Conservation (phyloP, 2,113 vertebrate genomes). For the Hyla sarda region DNA sequence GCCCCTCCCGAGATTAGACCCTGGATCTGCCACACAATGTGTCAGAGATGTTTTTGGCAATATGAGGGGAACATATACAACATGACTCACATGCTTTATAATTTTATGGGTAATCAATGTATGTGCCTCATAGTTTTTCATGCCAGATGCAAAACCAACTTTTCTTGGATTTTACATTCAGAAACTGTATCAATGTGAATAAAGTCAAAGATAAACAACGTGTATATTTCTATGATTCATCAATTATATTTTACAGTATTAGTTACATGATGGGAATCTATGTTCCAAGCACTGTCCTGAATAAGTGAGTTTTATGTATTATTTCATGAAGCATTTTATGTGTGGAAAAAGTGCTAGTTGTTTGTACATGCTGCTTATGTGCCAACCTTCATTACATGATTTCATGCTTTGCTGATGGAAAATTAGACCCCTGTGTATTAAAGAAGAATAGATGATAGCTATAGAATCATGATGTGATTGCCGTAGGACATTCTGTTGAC, state of each 20-base stretch:
- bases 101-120: too few relatives aligned
- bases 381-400: constrained; percentile 87
- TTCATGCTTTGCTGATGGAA: constrained; percentile 98
- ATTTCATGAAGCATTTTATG: constrained; percentile 85
- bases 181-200: neutral
- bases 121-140: neutral
- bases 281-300: neutral
- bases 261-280: neutral
- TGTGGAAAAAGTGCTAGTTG: constrained; percentile 80
- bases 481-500: constrained; percentile 95
- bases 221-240: neutral
- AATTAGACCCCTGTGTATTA: constrained; percentile 92
- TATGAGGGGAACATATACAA: too few relatives aligned
- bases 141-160: neutral
- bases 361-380: constrained; percentile 87
- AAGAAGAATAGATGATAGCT: constrained; percentile 87
- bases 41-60: too few relatives aligned
- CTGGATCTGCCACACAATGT: too few relatives aligned
- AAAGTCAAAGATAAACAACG: neutral
- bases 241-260: neutral
- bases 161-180: neutral
- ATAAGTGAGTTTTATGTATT: constrained; percentile 83
- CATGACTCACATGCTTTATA: too few relatives aligned
- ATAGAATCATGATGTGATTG: constrained; percentile 87
- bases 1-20: too few relatives aligned